Conservation (phyloP, 2,113 vertebrate genomes). For the Sinocyclocheilus anshuiensis region DNA sequence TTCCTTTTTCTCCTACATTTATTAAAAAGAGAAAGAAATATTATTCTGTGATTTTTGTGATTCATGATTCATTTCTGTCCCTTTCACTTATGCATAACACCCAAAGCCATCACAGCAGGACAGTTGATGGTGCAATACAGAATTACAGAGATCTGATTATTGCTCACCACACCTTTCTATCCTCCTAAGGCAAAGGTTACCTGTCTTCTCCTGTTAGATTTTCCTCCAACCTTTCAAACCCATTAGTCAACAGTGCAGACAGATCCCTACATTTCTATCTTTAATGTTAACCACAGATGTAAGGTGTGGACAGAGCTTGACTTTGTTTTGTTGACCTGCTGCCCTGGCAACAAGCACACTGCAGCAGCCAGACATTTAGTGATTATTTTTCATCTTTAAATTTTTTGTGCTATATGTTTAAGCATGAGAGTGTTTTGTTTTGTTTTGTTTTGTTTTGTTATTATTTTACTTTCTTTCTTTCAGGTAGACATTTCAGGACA, state of each 20-base stretch:
- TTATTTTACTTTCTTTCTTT: too few species aligned
- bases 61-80: too few species aligned
- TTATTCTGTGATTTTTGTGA: background rate
- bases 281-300: conserved; percentile 45
- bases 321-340: conserved; percentile 59
- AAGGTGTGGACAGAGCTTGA: conserved; percentile 48
- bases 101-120: background rate
- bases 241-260: conserved; percentile 47
- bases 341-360: conserved; percentile 52
- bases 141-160: conserved; percentile 35
- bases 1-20: background rate
- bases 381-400: too few species aligned
- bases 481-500: background rate
- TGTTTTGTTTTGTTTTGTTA: too few species aligned
- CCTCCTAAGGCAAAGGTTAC: conserved; percentile 33
- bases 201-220: conserved; percentile 28
- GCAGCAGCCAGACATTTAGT: conserved; percentile 13
- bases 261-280: conserved; percentile 49
- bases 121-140: conserved; percentile 28
- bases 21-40: conserved; percentile 5
- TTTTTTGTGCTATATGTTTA: too few species aligned
- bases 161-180: conserved; percentile 51
- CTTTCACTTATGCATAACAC: too few species aligned
- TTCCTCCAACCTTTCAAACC: conserved; percentile 44
- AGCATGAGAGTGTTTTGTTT: too few species aligned